A percentile compares a stretch with the other conserved stretches of the same genome.
These are phyloP conservation scores for Linnaemya tessellans DNA, from an alignment of 2,888 invertebrate genomes.

Conservation along the genomic window DNA sequence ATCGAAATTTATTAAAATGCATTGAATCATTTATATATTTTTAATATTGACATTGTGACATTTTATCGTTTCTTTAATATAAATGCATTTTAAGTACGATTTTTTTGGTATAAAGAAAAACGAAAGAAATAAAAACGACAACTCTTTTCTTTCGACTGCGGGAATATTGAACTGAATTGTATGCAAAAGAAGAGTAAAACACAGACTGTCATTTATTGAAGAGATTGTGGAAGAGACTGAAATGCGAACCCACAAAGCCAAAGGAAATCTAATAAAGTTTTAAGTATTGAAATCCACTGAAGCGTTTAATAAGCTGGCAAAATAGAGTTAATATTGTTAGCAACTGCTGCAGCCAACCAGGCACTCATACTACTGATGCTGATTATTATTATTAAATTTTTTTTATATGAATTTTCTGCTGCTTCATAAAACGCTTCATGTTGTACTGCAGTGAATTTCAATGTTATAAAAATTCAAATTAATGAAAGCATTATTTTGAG, in stretches of 20 bases:
- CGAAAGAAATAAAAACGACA: slow-evolving; percentile 11
- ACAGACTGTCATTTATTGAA: too few relatives aligned
- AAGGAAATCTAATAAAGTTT: slow-evolving; percentile 71
- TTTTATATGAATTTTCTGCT: neutral
- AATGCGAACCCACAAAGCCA: slow-evolving; percentile 57
- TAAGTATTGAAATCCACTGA: slow-evolving; percentile 69
- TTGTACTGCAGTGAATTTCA: slow-evolving; percentile 59
- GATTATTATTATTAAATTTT: slow-evolving; percentile 5
- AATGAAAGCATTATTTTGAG: slow-evolving; percentile 33
- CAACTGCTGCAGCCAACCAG: neutral
- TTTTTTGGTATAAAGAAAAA: slow-evolving; percentile 10
- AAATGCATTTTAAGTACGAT: slow-evolving; percentile 61
- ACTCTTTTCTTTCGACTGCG: slow-evolving; percentile 1
- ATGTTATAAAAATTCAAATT: slow-evolving; percentile 49
- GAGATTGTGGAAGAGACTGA: neutral
- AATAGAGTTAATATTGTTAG: slow-evolving; percentile 48
- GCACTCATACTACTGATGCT: neutral
- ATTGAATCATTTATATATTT: slow-evolving; percentile 59
- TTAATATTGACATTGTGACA: slow-evolving; percentile 70
- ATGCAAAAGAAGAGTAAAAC: neutral
- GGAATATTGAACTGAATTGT: slow-evolving; percentile 9
- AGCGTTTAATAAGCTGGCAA: slow-evolving; percentile 70
- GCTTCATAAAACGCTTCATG: slow-evolving; percentile 41
- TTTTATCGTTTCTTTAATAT: slow-evolving; percentile 67
- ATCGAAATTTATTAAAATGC: slow-evolving; percentile 53